Evolutionary conservation across 2,797 vertebrate species (phyloP).

Genomic region (Myoxocephalus aenaeus): DNA sequence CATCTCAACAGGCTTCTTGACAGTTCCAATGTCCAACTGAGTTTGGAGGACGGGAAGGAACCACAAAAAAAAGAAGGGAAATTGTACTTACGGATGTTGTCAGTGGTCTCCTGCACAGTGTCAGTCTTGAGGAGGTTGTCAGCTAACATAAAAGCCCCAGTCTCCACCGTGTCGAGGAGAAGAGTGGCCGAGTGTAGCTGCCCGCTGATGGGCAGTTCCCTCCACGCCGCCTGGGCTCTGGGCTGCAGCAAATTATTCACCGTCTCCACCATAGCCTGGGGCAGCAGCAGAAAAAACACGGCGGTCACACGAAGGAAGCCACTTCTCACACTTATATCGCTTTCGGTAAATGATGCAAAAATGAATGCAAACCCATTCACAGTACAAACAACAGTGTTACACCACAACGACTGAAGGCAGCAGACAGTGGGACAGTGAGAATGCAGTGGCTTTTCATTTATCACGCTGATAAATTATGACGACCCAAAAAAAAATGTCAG

Average conservation of each 20-base stretch:
- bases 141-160: constrained; percentile 96
- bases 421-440: constrained; percentile 50
- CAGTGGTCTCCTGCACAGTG: constrained; percentile 95
- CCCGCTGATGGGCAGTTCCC: constrained; percentile 90
- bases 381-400: constrained; percentile 16
- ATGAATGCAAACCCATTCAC: constrained; percentile 51
- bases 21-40: constrained; percentile 21
- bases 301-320: constrained; percentile 60
- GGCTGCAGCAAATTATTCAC: constrained; percentile 98
- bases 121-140: constrained; percentile 99
- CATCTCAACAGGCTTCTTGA: constrained; percentile 41
- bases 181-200: constrained; percentile 96
- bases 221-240: constrained; percentile 92
- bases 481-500: constrained; percentile 53
- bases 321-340: constrained; percentile 26
- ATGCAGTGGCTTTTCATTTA: constrained; percentile 55
- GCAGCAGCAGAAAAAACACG: constrained; percentile 59
- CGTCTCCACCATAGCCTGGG: constrained; percentile 98
- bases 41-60: constrained; percentile 20
- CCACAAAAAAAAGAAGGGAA: neutral
- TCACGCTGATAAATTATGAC: constrained; percentile 65
- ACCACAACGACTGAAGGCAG: constrained; percentile 39
- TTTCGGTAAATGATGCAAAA: constrained; percentile 34
- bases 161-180: constrained; percentile 96
- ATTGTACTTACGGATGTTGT: constrained; percentile 95